Base-by-base conservation (phyloP, 2,113 vertebrate genomes). In the Dasyprocta punctata region DNA sequence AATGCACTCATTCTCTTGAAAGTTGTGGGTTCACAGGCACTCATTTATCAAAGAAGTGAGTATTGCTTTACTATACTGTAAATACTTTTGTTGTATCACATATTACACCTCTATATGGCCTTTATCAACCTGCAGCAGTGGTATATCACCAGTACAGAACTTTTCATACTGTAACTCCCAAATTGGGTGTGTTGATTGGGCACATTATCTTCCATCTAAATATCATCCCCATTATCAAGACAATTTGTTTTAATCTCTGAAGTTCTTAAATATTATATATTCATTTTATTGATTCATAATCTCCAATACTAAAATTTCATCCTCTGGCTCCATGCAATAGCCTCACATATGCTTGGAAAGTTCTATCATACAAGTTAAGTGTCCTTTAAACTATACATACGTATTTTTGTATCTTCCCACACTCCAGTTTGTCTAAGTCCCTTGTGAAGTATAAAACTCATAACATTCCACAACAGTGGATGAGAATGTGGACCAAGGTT, bases 261-360 rank as follows among this genome's bases (percentile, higher is more conserved):
- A 86, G 7, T 49, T 90, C 52, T 85, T 84, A 87, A 58, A 87
- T 56, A 49, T 60, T 92, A 92, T 14, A 61, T 90, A 90, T 63
- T 47, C 67, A 11, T 86, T 81, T 94, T 88, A 85, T 5, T 81
- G 30, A 94, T 47, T 11, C 41, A 71, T 83, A 89, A 61, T 19
- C 81, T 47, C 5, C 11, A 73, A 24, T 61, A 69, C 36, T 93
- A 69, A 94, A 85, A 91, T n/a, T 77, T 92, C 38, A 91, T n/a
- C 44, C 75, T 77, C 0, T 60, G 24, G 13, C 14, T 24, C 28
- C 54, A 1, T 38, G 56, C 60, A 78, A n/a, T 6, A 95, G 30
- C 26, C 52, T 63, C 49, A 71, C 26, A 80, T 73, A 86, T 47
- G 73, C 30, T 36, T 52, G 44, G 20, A 61, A 83, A 86, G 28